phyloP scores from a whole-genome alignment of 1,140 invertebrate species.

The Plutomurus gul region DNA sequence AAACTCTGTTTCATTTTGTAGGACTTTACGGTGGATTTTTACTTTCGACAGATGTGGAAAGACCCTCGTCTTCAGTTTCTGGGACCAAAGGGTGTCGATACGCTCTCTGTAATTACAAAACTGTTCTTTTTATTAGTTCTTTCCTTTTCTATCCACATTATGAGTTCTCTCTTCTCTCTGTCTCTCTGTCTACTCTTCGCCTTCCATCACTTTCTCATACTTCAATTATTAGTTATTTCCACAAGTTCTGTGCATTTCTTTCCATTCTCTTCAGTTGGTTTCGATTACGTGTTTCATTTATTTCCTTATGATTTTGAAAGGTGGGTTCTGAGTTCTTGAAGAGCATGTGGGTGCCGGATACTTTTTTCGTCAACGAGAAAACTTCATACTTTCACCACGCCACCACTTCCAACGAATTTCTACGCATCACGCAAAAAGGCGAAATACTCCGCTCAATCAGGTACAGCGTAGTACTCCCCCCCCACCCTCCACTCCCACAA shows the following conservation, averaged over 20 bases:
- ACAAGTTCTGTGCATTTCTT: no score
- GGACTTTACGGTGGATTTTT: slow-evolving; percentile 98
- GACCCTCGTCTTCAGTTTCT: slow-evolving; percentile 79
- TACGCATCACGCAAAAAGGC: slow-evolving; percentile 90
- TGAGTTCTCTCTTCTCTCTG: no score
- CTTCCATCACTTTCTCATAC: no score
- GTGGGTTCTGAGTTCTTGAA: slow-evolving; percentile 91
- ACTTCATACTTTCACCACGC: slow-evolving; percentile 97
- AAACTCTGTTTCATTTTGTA: no score
- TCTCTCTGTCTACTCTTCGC: no score
- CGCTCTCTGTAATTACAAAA: slow-evolving; percentile 68
- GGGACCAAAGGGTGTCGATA: slow-evolving; percentile 72
- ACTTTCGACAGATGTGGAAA: slow-evolving; percentile 98
- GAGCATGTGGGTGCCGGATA: slow-evolving; percentile 97
- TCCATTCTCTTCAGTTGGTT: neutral
- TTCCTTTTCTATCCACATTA: no score
- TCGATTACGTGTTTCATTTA: neutral
- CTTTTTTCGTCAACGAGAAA: slow-evolving; percentile 88
- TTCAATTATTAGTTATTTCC: no score
- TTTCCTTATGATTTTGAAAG: neutral
- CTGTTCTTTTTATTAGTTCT: no score
- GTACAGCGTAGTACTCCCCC: slow-evolving; percentile 61
- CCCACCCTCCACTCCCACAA: neutral
- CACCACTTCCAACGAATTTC: slow-evolving; percentile 95
- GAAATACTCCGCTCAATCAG: slow-evolving; percentile 93